Percentiles rank a stretch among this genome's conserved stretches.
Conservation (phyloP, 64 coral and sea anemone species). For the Pocillopora verrucosa region DNA sequence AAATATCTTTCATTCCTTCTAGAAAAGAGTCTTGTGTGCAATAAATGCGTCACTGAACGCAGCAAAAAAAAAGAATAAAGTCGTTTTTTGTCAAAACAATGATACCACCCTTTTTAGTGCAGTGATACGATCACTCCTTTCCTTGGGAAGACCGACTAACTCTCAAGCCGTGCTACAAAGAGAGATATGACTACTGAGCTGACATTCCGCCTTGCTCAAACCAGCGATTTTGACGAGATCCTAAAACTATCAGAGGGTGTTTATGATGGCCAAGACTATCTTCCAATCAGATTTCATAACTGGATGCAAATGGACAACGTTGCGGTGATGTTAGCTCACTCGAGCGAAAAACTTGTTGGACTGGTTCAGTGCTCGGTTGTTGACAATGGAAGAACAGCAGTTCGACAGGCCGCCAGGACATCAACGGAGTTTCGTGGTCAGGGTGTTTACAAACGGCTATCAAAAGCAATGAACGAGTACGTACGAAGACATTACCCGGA, state of each 20-base stretch:
- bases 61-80: too few species aligned
- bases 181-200: not conserved
- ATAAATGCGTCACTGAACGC: too few species aligned
- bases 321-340: constrained; percentile 18
- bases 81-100: too few species aligned
- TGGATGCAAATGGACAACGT: constrained; percentile 45
- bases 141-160: too few species aligned
- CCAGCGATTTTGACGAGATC: constrained; percentile 35
- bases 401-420: not conserved
- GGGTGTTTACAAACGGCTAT: constrained; percentile 4
- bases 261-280: constrained; percentile 47
- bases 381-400: constrained; percentile 13
- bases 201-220: constrained; percentile 8
- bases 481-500: not conserved
- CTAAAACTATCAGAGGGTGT: constrained; percentile 51
- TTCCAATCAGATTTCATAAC: constrained; percentile 24
- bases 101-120: too few species aligned
- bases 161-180: too few species aligned
- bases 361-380: not conserved
- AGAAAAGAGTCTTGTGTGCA: too few species aligned
- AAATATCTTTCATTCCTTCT: too few species aligned
- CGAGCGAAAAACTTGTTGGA: constrained; percentile 19
- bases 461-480: not conserved
- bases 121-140: too few species aligned
- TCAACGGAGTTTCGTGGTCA: constrained; percentile 25